These are phyloP conservation scores for Poecilia picta DNA, from an alignment of 2,797 vertebrate genomes.

Conservation along the genomic window DNA sequence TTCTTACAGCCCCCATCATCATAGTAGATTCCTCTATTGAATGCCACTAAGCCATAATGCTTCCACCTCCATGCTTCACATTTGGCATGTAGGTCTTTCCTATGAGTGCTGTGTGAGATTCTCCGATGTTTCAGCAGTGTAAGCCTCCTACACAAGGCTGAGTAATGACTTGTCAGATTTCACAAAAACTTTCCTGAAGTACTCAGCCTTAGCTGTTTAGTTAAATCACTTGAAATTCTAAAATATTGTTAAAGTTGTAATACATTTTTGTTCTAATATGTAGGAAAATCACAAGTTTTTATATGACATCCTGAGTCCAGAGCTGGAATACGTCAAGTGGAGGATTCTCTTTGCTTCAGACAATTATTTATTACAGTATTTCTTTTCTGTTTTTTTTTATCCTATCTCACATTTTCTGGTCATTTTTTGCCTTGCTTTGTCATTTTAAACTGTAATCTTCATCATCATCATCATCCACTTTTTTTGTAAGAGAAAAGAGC, in stretches of 20 bases:
- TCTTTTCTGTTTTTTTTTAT: neutral
- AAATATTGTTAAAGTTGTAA: neutral
- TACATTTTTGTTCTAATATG: neutral
- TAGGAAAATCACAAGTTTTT: neutral
- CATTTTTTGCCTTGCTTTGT: neutral
- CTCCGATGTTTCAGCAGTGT: neutral
- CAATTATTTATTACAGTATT: neutral
- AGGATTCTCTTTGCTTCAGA: neutral
- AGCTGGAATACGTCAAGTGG: neutral
- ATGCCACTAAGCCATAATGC: neutral
- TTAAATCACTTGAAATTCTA: neutral
- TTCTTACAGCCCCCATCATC: neutral
- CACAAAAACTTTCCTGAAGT: neutral
- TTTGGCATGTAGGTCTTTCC: neutral
- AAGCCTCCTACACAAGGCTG: neutral
- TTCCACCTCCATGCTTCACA: neutral
- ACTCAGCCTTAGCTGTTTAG: neutral
- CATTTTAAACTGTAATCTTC: slow-evolving; percentile 9
- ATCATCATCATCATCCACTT: neutral
- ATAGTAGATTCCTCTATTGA: neutral
- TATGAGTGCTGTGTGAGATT: neutral
- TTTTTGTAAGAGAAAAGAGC: neutral
- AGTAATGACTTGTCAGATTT: neutral
- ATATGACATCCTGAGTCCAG: no score
- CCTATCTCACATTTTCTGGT: neutral